Base-by-base conservation (phyloP, 2,113 vertebrate genomes). In the Coreoperca whiteheadi region DNA sequence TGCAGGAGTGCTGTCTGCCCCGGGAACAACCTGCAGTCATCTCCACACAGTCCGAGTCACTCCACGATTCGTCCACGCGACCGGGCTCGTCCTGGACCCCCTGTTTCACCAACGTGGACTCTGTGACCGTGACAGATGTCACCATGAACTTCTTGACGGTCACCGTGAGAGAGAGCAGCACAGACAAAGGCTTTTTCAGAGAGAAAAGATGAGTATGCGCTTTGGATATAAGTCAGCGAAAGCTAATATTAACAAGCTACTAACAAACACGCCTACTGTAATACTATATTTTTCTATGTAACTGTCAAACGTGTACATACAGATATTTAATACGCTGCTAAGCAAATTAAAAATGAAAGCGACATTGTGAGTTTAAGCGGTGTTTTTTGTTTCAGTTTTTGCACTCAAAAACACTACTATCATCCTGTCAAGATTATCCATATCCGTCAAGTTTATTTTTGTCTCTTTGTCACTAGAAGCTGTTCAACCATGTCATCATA, bases 91-190 rank as follows among this genome's bases (percentile, higher is more conserved):
- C 96, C 67, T 99, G 98, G 98, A 96, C 91, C 66, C 98, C 98
- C 3, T 94, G 95, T 2, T 92, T 97, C 89, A 94, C 93, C 89
- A 98, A 96, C 91, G 90, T 97, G 96, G 98, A 99, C 95, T 96
- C 97, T 80, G 97, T 99, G 93, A 96, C 97, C 41, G 98, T 99
- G 84, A 99, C 98, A 0, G 98, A 99, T 0, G 96, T 99, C 92
- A 99, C 98, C 70, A 97, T 97, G 94, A 99, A 99, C 95, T 96
- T 98, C 91, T 89, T 99, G 95, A 99, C 98, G 66, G 98, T 99
- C 74, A 99, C 98, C 60, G 96, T 99, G 87, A 98, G 97, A 94
- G 98, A 99, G 94, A 99, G 97, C 94, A 97, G 95, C 95, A 99
- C 98, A 80, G 97, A 98, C 93, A 95, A 98, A 96, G 98, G 98